Evolutionary conservation across 2,113 vertebrate genomes (phyloP).

Genomic region (Pantherophis guttatus): DNA sequence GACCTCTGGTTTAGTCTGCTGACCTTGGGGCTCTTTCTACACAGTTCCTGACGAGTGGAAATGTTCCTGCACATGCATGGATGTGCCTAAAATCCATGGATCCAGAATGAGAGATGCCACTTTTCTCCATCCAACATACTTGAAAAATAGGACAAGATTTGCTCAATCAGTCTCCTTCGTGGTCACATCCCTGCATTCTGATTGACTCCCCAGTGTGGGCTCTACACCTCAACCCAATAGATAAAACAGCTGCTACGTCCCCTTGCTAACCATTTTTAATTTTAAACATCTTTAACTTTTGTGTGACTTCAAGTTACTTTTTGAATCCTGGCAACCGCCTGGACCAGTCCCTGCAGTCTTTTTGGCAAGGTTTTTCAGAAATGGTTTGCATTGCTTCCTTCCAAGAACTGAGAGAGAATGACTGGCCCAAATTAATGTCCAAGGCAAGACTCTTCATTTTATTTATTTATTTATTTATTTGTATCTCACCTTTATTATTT

Average conservation of each 20-base stretch:
- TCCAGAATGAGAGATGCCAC: neutral
- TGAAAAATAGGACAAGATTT: neutral
- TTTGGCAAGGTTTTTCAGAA: neutral
- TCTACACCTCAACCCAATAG: too few relatives aligned
- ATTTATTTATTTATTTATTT: neutral
- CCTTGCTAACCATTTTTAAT: neutral
- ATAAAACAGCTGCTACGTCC: neutral
- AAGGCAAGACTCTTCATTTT: neutral
- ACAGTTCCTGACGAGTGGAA: neutral
- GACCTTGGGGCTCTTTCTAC: neutral
- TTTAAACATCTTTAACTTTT: neutral
- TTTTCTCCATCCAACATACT: neutral
- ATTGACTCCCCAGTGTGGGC: neutral
- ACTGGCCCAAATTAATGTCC: neutral
- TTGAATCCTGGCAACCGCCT: neutral
- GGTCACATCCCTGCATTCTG: neutral
- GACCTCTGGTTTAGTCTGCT: neutral
- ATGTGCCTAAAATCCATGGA: neutral
- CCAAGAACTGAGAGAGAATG: neutral
- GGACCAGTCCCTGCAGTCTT: neutral
- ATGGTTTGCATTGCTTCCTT: neutral
- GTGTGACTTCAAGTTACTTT: neutral
- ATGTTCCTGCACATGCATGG: too few relatives aligned
- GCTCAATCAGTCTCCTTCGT: neutral
- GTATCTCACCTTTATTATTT: neutral